These are phyloP conservation scores for Procavia capensis DNA, from an alignment of 2,113 vertebrate genomes.

Conservation along the genomic window DNA sequence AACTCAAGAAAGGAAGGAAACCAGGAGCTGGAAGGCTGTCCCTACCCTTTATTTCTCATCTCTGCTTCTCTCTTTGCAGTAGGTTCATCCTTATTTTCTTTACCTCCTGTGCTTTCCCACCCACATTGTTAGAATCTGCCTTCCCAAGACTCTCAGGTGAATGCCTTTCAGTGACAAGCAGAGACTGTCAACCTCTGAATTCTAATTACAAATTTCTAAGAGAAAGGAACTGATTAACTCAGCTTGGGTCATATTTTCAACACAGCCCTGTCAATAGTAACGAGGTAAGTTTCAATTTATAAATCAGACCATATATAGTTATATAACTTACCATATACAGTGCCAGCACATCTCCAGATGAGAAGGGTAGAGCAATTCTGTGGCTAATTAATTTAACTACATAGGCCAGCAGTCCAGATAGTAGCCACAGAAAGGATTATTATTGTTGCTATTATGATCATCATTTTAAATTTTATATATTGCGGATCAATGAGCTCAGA, in stretches of 20 bases:
- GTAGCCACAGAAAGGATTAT: background rate
- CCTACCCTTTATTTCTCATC: background rate
- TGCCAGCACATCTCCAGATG: background rate
- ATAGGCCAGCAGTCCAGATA: background rate
- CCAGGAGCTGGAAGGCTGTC: background rate
- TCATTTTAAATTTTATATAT: constrained; percentile 10
- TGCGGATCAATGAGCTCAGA: background rate
- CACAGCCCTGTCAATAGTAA: background rate
- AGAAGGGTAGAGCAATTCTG: background rate
- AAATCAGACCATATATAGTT: constrained; percentile 20
- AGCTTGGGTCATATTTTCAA: background rate
- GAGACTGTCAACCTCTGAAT: background rate
- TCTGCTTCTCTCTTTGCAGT: background rate
- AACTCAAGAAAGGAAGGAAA: background rate
- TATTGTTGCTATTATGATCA: background rate
- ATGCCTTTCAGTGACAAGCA: background rate
- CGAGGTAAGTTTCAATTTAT: background rate
- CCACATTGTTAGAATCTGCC: background rate
- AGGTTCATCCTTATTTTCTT: background rate
- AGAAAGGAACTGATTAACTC: background rate
- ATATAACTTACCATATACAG: background rate
- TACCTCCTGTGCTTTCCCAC: background rate
- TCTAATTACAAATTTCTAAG: background rate
- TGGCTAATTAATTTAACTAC: background rate
- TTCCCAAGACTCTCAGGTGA: background rate